phyloP scores from a whole-genome alignment of 2,888 invertebrate species.

The Andrena bucephala region DNA sequence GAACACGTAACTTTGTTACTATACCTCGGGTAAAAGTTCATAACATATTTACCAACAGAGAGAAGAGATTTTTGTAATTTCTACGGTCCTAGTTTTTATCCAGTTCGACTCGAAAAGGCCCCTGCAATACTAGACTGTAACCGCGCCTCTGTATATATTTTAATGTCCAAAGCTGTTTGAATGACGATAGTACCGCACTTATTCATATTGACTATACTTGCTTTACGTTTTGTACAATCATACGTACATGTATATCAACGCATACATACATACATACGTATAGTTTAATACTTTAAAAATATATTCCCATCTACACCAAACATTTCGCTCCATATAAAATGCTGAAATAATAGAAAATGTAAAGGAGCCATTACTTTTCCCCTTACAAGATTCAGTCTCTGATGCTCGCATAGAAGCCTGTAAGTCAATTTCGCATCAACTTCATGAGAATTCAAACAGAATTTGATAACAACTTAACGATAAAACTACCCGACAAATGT shows the following conservation, averaged over 20 bases:
- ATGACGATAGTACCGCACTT: conserved; percentile 39
- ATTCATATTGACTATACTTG: conserved; percentile 65
- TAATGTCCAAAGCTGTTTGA: conserved; percentile 28
- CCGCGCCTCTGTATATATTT: conserved; percentile 45
- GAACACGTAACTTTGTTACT: not conserved
- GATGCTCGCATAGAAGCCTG: conserved; percentile 60
- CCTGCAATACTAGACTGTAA: conserved; percentile 65
- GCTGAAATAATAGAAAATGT: conserved; percentile 71
- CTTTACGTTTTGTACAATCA: conserved; percentile 67
- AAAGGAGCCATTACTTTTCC: conserved; percentile 51
- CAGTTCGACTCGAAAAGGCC: conserved; percentile 58
- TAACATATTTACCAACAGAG: conserved; percentile 40
- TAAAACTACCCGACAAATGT: conserved; percentile 19
- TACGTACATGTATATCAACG: conserved; percentile 50
- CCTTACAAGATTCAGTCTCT: conserved; percentile 73
- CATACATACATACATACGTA: conserved; percentile 43
- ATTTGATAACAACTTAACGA: conserved; percentile 49
- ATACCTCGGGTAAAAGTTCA: conserved; percentile 42
- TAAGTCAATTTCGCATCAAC: conserved; percentile 49
- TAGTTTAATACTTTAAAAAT: conserved; percentile 71
- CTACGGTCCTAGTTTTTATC: conserved; percentile 28
- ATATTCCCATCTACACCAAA: conserved; percentile 66
- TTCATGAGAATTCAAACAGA: conserved; percentile 43
- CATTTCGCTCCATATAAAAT: conserved; percentile 68
- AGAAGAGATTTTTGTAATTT: conserved; percentile 32